phyloP scores from a whole-genome alignment of 2,797 vertebrate species.

The Tragopan temminckii region DNA sequence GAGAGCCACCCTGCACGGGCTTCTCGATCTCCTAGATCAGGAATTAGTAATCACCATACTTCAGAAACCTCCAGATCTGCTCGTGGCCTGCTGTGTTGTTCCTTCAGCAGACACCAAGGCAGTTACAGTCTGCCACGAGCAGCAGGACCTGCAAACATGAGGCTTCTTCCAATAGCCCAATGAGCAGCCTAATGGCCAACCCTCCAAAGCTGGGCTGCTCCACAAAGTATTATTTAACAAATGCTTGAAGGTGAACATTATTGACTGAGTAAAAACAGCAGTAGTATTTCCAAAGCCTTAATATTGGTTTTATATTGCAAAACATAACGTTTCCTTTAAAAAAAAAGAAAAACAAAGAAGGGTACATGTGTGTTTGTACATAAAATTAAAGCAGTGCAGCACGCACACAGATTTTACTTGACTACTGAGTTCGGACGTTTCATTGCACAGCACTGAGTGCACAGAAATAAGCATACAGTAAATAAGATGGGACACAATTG shows the following conservation, averaged over 20 bases:
- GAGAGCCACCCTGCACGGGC: not conserved
- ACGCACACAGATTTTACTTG: not conserved
- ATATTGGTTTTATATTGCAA: not conserved
- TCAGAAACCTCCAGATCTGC: not conserved
- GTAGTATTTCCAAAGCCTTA: not conserved
- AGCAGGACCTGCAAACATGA: not conserved
- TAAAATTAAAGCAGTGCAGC: not conserved
- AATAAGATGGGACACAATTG: too few relatives aligned
- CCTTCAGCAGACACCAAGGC: not conserved
- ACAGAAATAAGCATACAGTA: not conserved
- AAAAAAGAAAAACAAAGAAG: not conserved
- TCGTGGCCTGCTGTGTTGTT: not conserved
- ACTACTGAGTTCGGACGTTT: not conserved
- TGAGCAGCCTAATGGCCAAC: not conserved
- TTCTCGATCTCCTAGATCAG: not conserved
- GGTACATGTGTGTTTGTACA: too few relatives aligned
- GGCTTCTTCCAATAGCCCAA: not conserved
- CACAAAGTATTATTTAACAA: not conserved
- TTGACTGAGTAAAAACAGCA: not conserved
- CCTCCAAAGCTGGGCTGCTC: not conserved
- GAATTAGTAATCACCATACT: not conserved
- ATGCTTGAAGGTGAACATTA: not conserved
- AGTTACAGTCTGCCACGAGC: not conserved
- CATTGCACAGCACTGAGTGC: not conserved
- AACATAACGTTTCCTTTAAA: not conserved